Conservation (phyloP, 2,113 vertebrate species). For the Progne subis region DNA sequence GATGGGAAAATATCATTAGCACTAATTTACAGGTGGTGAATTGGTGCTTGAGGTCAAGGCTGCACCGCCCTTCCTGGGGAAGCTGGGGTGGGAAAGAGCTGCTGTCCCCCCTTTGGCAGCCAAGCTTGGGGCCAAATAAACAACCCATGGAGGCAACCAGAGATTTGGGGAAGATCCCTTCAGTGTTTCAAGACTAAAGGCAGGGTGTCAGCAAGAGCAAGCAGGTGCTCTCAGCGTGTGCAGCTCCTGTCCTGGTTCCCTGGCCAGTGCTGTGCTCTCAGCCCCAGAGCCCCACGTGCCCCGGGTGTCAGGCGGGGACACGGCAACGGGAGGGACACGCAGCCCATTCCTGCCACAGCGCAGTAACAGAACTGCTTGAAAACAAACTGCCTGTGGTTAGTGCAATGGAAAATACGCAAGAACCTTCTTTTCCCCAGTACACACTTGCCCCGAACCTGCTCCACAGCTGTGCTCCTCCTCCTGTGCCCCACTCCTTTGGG, state of each 20-base stretch:
- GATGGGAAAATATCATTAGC: not conserved
- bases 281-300: accelerated
- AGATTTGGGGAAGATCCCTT: not conserved
- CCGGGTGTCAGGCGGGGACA: not conserved
- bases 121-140: not conserved
- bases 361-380: not conserved
- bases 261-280: accelerated
- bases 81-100: not conserved
- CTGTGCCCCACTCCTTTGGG: accelerated
- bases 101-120: not conserved
- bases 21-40: not conserved
- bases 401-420: not conserved
- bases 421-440: not conserved
- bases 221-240: not conserved
- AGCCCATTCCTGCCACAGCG: not conserved
- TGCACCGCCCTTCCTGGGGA: not conserved
- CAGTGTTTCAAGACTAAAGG: not conserved
- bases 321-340: accelerated
- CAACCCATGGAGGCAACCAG: not conserved
- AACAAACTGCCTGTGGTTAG: conserved; percentile 33
- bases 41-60: not conserved
- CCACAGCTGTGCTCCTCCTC: not conserved
- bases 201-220: not conserved
- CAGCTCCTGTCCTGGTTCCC: not conserved
- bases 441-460: not conserved